Conservation (phyloP, 2,888 invertebrate species). For the Phyllotreta cruciferae region DNA sequence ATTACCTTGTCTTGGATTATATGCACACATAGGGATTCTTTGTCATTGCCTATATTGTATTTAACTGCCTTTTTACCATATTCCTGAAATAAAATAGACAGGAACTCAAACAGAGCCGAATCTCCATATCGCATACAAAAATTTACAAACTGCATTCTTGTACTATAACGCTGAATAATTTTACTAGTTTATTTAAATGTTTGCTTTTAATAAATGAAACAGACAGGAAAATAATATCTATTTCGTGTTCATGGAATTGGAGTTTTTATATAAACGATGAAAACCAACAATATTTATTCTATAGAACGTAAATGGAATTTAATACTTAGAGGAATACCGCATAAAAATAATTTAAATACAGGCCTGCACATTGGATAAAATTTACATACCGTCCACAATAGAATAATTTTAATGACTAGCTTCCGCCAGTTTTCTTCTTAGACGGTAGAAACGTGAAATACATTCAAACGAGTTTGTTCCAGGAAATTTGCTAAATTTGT, state of each 20-base stretch:
- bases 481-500: neutral
- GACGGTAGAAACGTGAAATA: conserved; percentile 3
- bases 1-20: conserved; percentile 40
- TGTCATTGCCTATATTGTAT: conserved; percentile 37
- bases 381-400: conserved; percentile 6
- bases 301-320: too few relatives aligned
- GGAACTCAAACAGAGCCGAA: conserved; percentile 6
- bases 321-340: too few relatives aligned
- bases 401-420: conserved; percentile 15
- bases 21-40: conserved; percentile 33
- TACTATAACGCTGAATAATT: conserved; percentile 21
- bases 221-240: neutral
- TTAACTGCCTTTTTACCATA: conserved; percentile 31
- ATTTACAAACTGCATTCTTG: too few relatives aligned
- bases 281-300: too few relatives aligned
- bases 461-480: conserved; percentile 9
- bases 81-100: conserved; percentile 27
- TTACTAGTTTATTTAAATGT: conserved; percentile 13
- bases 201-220: too few relatives aligned
- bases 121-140: conserved; percentile 25
- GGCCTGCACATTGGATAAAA: too few relatives aligned
- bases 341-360: too few relatives aligned
- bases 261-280: too few relatives aligned
- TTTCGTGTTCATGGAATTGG: neutral
- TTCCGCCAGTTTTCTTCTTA: conserved; percentile 4